Conservation (phyloP, 2,888 invertebrate genomes). For the Andrena bucephala region DNA sequence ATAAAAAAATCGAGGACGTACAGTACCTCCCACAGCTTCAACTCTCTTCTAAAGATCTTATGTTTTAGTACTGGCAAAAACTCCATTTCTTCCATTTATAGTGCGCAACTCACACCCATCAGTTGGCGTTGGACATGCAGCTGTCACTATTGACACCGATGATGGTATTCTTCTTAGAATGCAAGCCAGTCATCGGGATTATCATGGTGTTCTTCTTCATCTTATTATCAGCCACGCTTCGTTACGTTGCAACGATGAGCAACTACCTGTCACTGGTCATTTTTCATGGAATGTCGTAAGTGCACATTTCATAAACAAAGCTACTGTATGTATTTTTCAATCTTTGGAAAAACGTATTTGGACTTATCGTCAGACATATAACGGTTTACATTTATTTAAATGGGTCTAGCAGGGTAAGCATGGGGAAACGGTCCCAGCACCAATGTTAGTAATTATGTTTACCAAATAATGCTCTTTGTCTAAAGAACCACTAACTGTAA, state of each 20-base stretch:
- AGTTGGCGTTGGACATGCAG: constrained; percentile 91
- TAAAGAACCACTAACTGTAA: too few relatives aligned
- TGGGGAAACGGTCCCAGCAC: too few relatives aligned
- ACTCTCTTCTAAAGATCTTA: background rate
- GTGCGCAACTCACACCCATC: constrained; percentile 92
- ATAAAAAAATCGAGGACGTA: background rate
- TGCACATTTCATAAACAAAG: constrained; percentile 28
- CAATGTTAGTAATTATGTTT: too few relatives aligned
- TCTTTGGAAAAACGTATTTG: too few relatives aligned
- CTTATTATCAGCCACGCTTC: constrained; percentile 87
- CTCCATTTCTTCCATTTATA: constrained; percentile 79
- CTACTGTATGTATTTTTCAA: background rate
- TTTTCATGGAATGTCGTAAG: constrained; percentile 90
- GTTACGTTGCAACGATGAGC: constrained; percentile 87
- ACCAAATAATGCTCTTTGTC: too few relatives aligned
- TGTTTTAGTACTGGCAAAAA: background rate
- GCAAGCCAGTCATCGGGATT: constrained; percentile 86
- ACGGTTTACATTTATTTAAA: too few relatives aligned
- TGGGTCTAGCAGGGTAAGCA: too few relatives aligned
- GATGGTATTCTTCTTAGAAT: constrained; percentile 88
- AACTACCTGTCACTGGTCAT: constrained; percentile 89
- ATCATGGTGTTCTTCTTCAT: constrained; percentile 87
- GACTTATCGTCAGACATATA: too few relatives aligned
- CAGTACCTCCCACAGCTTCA: background rate
- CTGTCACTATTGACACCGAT: constrained; percentile 89